phyloP scores from a whole-genome alignment of 37 sponge, comb jelly and placozoan genomes.

The Bolinopsis microptera region DNA sequence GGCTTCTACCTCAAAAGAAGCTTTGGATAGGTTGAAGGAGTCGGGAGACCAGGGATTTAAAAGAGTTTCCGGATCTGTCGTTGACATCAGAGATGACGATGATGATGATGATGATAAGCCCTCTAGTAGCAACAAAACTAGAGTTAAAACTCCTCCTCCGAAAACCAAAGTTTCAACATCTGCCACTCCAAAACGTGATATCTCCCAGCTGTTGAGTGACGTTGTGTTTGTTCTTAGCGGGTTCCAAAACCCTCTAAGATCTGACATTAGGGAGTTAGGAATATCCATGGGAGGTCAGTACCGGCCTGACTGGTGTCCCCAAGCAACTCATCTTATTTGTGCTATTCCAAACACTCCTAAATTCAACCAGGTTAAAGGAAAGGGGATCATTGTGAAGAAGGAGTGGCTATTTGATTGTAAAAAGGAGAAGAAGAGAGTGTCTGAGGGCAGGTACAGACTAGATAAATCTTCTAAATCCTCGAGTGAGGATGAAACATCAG shows the following conservation, averaged over 20 bases:
- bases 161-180: neutral
- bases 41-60: neutral
- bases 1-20: neutral
- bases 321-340: constrained; percentile 43
- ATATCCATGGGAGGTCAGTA: constrained; percentile 38
- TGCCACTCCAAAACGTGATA: neutral
- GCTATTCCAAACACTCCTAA: constrained; percentile 46
- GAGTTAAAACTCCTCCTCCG: neutral
- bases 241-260: constrained; percentile 47
- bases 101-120: neutral
- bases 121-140: neutral
- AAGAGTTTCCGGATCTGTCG: neutral
- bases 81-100: neutral
- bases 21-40: constrained; percentile 5
- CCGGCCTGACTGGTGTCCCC: constrained; percentile 21
- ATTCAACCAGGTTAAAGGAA: constrained; percentile 56
- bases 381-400: constrained; percentile 26
- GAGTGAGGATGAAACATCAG: neutral
- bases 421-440: neutral
- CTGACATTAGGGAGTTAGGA: constrained; percentile 37
- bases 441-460: constrained; percentile 17
- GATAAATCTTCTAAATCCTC: neutral
- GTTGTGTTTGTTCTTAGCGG: constrained; percentile 63
- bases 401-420: constrained; percentile 61
- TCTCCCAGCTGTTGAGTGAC: neutral